A percentile compares a stretch with the other conserved stretches of the same genome.
These are phyloP conservation scores for Chromis chromis DNA, from an alignment of 2,797 vertebrate genomes.

Conservation along the genomic window DNA sequence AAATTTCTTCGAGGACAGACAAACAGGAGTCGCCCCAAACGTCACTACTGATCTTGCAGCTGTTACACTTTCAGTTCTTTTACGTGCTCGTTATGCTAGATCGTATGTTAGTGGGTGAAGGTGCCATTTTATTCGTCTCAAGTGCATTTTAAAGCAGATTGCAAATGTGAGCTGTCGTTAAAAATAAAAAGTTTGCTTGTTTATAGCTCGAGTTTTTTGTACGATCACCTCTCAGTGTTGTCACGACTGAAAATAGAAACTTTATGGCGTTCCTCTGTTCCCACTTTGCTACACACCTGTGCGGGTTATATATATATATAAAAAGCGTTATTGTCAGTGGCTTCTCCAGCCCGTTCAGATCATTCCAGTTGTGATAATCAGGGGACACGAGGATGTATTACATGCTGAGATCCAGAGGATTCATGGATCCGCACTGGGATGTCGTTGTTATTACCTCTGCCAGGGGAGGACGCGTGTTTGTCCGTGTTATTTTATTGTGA, in stretches of 20 bases:
- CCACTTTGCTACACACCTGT: constrained; percentile 14
- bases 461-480: constrained; percentile 7
- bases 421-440: constrained; percentile 37
- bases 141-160: constrained; percentile 44
- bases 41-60: constrained; percentile 46
- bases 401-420: constrained; percentile 37
- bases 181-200: constrained; percentile 36
- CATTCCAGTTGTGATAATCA: constrained; percentile 74
- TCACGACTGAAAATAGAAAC: constrained; percentile 47
- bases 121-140: constrained; percentile 67
- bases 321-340: neutral
- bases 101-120: constrained; percentile 35
- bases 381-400: constrained; percentile 32
- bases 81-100: constrained; percentile 25
- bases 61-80: constrained; percentile 50
- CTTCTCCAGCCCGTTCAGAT: constrained; percentile 47
- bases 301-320: constrained; percentile 11
- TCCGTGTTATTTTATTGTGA: constrained; percentile 30
- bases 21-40: constrained; percentile 34
- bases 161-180: constrained; percentile 40
- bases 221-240: constrained; percentile 36
- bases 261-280: constrained; percentile 37
- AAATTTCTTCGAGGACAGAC: constrained; percentile 36
- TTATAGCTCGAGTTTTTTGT: constrained; percentile 31
- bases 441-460: constrained; percentile 45